phyloP scores from a whole-genome alignment of 2,888 invertebrate species.

The Agrochola circellaris region DNA sequence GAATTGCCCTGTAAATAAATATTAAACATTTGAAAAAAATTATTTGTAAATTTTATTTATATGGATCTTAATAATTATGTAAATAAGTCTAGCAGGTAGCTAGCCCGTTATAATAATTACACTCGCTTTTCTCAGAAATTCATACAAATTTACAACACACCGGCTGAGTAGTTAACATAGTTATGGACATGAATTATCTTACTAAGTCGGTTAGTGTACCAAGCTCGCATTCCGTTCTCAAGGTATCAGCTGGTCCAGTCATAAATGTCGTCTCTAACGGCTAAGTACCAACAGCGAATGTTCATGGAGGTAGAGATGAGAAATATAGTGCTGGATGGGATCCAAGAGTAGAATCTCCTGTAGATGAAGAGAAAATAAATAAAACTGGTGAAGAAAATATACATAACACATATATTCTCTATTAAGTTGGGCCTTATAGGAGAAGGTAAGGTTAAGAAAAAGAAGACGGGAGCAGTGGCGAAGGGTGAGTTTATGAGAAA shows the following conservation, averaged over 20 bases:
- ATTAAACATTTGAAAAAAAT: no score
- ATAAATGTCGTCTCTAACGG: conserved; percentile 58
- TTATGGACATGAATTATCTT: conserved; percentile 46
- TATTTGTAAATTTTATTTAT: no score
- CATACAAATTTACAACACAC: conserved; percentile 32
- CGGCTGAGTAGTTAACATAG: conserved; percentile 32
- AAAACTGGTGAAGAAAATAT: not conserved
- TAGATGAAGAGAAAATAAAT: conserved; percentile 11
- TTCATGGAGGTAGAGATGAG: conserved; percentile 56
- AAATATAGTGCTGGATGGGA: conserved; percentile 55
- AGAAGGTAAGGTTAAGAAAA: not conserved
- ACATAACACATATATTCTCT: not conserved
- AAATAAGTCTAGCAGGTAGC: conserved; percentile 6
- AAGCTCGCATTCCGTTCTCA: conserved; percentile 47
- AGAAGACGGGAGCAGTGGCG: no score
- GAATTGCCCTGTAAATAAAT: no score
- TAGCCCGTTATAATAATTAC: not conserved
- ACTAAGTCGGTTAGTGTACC: conserved; percentile 26
- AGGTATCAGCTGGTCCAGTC: conserved; percentile 61
- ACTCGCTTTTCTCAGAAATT: conserved; percentile 44
- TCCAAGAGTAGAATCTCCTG: conserved; percentile 42
- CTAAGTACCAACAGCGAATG: conserved; percentile 58
- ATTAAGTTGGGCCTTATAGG: not conserved
- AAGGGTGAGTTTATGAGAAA: no score
- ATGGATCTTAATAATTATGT: no score